These are phyloP conservation scores for Sinentomon sp. DNA, from an alignment of 2,888 invertebrate species.

Conservation along the genomic window DNA sequence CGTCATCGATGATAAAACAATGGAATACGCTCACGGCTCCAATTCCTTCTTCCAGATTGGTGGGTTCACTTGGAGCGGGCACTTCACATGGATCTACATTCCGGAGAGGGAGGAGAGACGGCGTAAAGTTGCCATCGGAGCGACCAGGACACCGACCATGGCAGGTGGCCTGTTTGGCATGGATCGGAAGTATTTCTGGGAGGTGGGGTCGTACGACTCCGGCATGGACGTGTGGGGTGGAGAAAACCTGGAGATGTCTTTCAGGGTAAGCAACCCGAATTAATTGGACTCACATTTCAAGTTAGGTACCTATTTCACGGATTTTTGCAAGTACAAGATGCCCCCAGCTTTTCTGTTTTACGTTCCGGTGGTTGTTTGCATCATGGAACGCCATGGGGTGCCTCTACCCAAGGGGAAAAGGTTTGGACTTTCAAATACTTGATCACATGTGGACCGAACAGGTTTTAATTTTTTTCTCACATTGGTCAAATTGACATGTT, in stretches of 20 bases:
- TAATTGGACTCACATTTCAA: not conserved
- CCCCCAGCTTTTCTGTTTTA: no score
- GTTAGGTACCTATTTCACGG: constrained; percentile 1
- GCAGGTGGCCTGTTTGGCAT: constrained; percentile 95
- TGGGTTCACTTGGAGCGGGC: constrained; percentile 63
- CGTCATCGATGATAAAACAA: constrained; percentile 51
- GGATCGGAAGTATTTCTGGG: constrained; percentile 75
- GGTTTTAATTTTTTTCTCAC: constrained; percentile 27
- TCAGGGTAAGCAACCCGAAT: constrained; percentile 41
- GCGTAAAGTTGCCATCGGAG: constrained; percentile 29
- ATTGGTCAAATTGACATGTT: constrained; percentile 81
- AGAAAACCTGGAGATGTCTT: constrained; percentile 92
- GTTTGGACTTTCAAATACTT: not conserved
- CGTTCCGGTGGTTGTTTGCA: no score
- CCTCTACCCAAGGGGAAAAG: not conserved
- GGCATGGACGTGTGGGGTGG: constrained; percentile 95
- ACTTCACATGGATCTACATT: constrained; percentile 73
- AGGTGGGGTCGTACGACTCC: constrained; percentile 78
- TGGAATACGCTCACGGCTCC: constrained; percentile 36
- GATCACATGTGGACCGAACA: not conserved
- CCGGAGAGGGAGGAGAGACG: constrained; percentile 33
- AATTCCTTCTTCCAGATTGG: constrained; percentile 33
- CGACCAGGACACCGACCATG: constrained; percentile 78
- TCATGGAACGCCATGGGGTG: no score
- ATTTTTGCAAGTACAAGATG: no score